Percentiles rank a stretch among this genome's conserved stretches.
These are phyloP conservation scores for Rhamphomyia laevipes DNA, from an alignment of 2,888 invertebrate species.

Conservation along the genomic window DNA sequence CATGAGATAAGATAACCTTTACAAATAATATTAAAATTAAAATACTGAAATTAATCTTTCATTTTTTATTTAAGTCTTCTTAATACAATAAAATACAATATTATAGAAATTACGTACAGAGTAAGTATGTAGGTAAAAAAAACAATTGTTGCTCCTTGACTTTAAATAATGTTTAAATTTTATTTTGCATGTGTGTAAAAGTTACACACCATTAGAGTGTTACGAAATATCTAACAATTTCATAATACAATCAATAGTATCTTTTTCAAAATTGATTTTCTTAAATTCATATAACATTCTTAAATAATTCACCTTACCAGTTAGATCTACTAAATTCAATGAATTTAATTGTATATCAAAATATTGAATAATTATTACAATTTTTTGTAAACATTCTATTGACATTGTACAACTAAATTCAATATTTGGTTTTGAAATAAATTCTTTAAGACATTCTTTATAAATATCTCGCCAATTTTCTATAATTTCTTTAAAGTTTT, in stretches of 20 bases:
- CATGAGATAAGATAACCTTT: too few relatives aligned
- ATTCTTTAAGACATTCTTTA: slow-evolving; percentile 10
- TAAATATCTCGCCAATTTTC: slow-evolving; percentile 21
- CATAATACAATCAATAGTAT: slow-evolving; percentile 24
- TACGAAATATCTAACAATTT: background rate
- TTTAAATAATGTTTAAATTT: too few relatives aligned
- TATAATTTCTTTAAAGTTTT: slow-evolving; percentile 25
- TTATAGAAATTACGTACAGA: too few relatives aligned
- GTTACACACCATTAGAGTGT: too few relatives aligned
- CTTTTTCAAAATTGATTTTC: slow-evolving; percentile 25
- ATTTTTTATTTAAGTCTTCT: too few relatives aligned
- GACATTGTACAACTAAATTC: background rate
- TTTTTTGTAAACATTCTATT: slow-evolving; percentile 21
- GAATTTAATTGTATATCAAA: slow-evolving; percentile 30
- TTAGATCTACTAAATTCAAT: slow-evolving; percentile 26
- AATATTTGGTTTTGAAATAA: background rate
- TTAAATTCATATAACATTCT: slow-evolving; percentile 29
- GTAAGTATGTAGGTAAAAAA: too few relatives aligned
- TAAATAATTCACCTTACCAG: slow-evolving; percentile 26
- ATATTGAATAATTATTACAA: slow-evolving; percentile 28
- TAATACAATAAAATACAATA: too few relatives aligned
- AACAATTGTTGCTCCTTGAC: too few relatives aligned
- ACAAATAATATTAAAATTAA: too few relatives aligned
- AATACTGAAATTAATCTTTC: too few relatives aligned
- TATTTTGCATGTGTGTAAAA: too few relatives aligned